These are phyloP conservation scores for Pygmarrhopalites habei DNA, from an alignment of 1,140 invertebrate genomes.

Conservation along the genomic window DNA sequence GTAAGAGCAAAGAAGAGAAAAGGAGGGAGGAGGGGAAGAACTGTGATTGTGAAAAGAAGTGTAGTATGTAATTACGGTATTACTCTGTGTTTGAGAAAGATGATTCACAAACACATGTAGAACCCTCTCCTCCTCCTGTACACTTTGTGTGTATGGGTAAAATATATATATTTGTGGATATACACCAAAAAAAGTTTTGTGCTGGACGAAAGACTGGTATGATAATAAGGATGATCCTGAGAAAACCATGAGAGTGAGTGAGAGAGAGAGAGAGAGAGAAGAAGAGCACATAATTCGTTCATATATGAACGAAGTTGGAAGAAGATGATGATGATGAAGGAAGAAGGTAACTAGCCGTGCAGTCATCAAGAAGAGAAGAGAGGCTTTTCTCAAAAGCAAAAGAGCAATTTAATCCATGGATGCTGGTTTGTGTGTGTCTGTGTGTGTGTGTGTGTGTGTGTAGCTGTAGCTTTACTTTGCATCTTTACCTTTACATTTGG, in stretches of 20 bases:
- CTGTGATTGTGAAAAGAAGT: background rate
- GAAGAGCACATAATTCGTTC: no score
- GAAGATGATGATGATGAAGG: no score
- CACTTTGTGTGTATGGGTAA: no score
- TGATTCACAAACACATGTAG: no score
- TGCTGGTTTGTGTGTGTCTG: background rate
- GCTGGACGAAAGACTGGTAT: background rate
- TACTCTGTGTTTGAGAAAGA: no score
- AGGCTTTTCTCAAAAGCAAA: background rate
- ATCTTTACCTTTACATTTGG: background rate
- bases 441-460: background rate
- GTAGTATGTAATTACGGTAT: background rate
- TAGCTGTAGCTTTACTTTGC: no score
- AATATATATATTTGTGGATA: background rate
- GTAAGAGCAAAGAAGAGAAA: no score
- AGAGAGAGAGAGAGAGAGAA: background rate
- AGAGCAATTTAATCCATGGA: background rate
- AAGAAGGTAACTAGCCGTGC: no score
- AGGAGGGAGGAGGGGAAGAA: background rate
- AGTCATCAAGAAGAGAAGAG: no score
- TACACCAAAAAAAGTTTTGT: background rate
- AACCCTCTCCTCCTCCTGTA: no score
- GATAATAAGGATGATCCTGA: background rate
- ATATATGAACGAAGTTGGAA: no score
- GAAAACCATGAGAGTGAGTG: background rate